Evolutionary conservation across 1,140 invertebrate genomes (phyloP).

Genomic region (Bombus soroeensis): DNA sequence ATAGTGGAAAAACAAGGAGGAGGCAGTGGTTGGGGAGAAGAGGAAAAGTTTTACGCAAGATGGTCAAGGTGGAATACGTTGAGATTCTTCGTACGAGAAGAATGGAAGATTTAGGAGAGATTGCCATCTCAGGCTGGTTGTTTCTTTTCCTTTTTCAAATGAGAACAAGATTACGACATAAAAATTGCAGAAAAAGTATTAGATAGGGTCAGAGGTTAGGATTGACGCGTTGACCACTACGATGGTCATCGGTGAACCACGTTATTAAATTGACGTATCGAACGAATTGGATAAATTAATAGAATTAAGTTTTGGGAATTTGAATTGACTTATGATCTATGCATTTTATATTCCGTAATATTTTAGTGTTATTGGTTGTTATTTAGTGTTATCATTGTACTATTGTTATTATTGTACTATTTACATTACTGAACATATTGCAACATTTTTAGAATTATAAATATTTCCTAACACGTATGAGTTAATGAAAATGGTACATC

Average conservation of each 20-base stretch:
- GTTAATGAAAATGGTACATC: not conserved
- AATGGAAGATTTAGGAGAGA: conserved; percentile 12
- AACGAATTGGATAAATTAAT: too few species aligned
- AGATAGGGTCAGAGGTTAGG: too few species aligned
- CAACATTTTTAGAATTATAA: too few species aligned
- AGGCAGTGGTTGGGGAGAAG: not conserved
- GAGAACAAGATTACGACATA: too few species aligned
- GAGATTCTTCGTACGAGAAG: not conserved
- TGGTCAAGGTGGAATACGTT: conserved; percentile 6
- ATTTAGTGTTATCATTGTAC: too few species aligned
- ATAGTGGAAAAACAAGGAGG: not conserved
- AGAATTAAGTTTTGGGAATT: too few species aligned
- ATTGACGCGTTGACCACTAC: too few species aligned
- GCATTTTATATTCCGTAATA: not conserved
- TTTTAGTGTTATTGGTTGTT: not conserved
- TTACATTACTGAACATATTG: not conserved
- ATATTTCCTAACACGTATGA: not conserved
- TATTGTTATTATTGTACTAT: not conserved
- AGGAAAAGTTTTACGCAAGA: conserved; percentile 28
- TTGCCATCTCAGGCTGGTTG: not conserved
- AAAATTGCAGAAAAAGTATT: too few species aligned
- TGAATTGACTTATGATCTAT: not conserved
- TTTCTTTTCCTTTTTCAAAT: too few species aligned
- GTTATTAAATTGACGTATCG: too few species aligned
- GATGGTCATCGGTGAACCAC: too few species aligned